phyloP scores from a whole-genome alignment of 2,888 invertebrate genomes.

The Troglohyphantes excavatus region DNA sequence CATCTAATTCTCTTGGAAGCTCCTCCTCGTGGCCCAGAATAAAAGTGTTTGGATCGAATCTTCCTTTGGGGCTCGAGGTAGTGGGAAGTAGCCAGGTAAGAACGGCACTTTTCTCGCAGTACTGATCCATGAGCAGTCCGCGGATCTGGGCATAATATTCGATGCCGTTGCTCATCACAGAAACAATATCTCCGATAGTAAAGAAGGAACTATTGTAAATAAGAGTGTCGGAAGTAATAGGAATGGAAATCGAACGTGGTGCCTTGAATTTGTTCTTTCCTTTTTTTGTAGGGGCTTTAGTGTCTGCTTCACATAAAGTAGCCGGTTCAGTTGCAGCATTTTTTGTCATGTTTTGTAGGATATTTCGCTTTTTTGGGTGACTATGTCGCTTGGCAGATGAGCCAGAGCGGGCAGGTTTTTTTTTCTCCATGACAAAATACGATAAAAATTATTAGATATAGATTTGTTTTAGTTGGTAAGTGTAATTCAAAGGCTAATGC shows the following conservation, averaged over 20 bases:
- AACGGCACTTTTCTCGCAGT: slow-evolving; percentile 95
- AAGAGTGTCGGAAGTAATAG: neutral
- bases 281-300: too few relatives aligned
- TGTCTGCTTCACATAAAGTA: too few relatives aligned
- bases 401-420: too few relatives aligned
- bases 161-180: slow-evolving; percentile 88
- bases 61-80: slow-evolving; percentile 88
- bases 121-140: slow-evolving; percentile 94
- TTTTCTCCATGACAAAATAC: too few relatives aligned
- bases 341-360: too few relatives aligned
- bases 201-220: slow-evolving; percentile 89
- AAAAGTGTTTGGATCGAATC: slow-evolving; percentile 95
- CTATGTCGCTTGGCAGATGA: too few relatives aligned
- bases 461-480: too few relatives aligned
- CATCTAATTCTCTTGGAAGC: slow-evolving; percentile 90
- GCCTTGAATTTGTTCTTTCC: neutral
- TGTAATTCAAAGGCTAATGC: too few relatives aligned
- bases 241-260: neutral
- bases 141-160: slow-evolving; percentile 94
- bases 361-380: too few relatives aligned
- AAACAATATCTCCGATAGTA: slow-evolving; percentile 95
- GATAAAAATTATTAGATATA: too few relatives aligned
- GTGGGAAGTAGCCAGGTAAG: slow-evolving; percentile 97
- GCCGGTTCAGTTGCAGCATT: too few relatives aligned
- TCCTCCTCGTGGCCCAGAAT: slow-evolving; percentile 96